Percentiles rank a stretch among this genome's conserved stretches.
phyloP scores from a whole-genome alignment of 1,140 invertebrate genomes.

The Pantala flavescens region DNA sequence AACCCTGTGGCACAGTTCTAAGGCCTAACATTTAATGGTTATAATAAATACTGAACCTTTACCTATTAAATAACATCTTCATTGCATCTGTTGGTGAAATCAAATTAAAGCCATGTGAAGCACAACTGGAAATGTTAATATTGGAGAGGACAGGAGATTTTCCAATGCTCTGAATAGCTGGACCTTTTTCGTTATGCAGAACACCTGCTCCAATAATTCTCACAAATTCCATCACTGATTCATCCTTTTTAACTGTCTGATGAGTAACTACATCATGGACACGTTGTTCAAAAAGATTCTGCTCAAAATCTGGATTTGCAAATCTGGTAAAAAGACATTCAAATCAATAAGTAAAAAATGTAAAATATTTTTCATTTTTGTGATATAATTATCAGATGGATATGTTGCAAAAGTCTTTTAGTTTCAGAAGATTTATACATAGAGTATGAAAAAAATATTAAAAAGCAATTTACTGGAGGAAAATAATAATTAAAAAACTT shows the following conservation, averaged over 20 bases:
- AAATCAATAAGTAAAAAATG: no score
- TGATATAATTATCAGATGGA: no score
- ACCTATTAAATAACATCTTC: conserved; percentile 40
- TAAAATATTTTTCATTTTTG: no score
- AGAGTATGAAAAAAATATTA: no score
- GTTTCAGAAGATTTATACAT: no score
- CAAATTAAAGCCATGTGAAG: conserved; percentile 85
- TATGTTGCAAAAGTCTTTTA: no score
- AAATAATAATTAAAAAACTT: no score
- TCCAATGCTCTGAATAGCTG: conserved; percentile 80
- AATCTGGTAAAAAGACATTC: conserved; percentile 48
- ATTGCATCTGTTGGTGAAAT: conserved; percentile 76
- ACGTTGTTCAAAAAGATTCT: conserved; percentile 66
- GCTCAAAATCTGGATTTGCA: conserved; percentile 79
- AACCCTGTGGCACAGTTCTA: no score
- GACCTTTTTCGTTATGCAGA: conserved; percentile 87
- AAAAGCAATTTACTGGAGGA: no score
- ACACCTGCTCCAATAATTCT: conserved; percentile 91
- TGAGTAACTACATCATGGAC: conserved; percentile 72
- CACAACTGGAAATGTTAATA: conserved; percentile 73
- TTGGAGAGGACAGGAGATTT: conserved; percentile 72
- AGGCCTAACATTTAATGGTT: no score
- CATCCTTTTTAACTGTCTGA: conserved; percentile 48
- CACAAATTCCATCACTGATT: conserved; percentile 71
- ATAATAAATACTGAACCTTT: conserved; percentile 16